Evolutionary conservation across 2,113 vertebrate species (phyloP).

Genomic region (Cepphus grylle): DNA sequence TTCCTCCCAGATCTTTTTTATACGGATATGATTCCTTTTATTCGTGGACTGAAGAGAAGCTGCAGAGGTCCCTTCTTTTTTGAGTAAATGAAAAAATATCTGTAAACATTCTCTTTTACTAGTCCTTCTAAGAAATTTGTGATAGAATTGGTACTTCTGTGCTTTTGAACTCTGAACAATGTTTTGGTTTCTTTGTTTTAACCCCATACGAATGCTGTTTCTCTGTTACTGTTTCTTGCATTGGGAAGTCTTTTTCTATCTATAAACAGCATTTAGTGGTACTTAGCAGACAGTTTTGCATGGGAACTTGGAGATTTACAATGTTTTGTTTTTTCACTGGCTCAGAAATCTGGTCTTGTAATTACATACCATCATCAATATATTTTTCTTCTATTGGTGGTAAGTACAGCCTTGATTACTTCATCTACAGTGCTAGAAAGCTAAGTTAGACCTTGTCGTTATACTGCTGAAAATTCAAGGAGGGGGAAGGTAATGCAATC

Average conservation of each 20-base stretch:
- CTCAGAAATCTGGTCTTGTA: neutral
- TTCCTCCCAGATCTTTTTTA: neutral
- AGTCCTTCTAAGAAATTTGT: neutral
- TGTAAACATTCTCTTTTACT: neutral
- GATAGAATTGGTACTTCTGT: neutral
- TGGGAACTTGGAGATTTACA: neutral
- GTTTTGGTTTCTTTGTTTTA: neutral
- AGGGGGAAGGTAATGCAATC: neutral
- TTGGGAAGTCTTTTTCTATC: neutral
- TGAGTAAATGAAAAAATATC: neutral
- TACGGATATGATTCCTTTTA: neutral
- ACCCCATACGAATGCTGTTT: neutral
- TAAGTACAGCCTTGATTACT: neutral
- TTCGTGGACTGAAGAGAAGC: neutral
- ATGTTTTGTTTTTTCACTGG: neutral
- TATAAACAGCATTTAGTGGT: neutral
- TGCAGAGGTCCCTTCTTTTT: neutral
- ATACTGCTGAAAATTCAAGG: neutral
- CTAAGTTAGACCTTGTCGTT: neutral
- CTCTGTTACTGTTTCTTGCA: neutral
- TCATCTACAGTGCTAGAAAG: neutral
- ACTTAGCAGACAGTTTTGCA: neutral
- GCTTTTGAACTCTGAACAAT: neutral
- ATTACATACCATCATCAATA: neutral
- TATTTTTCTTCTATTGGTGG: neutral